Percentiles rank a stretch among this genome's conserved stretches.
These are phyloP conservation scores for Ormyrus labotus DNA, from an alignment of 2,888 invertebrate species.

Conservation along the genomic window DNA sequence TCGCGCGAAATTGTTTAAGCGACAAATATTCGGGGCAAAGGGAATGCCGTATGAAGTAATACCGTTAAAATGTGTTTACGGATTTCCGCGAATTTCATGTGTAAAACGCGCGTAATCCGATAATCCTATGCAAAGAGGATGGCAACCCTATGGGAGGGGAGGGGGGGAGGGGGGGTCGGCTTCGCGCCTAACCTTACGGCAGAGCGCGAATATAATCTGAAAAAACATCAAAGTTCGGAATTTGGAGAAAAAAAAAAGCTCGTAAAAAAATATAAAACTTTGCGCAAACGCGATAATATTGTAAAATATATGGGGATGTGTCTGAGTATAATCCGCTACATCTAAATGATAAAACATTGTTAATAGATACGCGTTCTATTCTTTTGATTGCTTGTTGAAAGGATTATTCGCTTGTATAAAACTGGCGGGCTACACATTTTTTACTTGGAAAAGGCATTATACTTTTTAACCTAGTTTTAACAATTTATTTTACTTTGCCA, in stretches of 20 bases:
- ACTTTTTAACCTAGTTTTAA: too few species aligned
- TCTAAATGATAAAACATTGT: too few species aligned
- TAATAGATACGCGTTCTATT: too few species aligned
- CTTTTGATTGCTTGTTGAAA: too few species aligned
- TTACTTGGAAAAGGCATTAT: too few species aligned
- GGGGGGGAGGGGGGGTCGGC: too few species aligned
- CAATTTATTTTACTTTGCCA: too few species aligned
- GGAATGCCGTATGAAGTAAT: slow-evolving; percentile 30
- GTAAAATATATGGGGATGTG: background rate
- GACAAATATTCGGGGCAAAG: slow-evolving; percentile 24
- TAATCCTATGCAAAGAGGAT: slow-evolving; percentile 57
- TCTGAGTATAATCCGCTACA: too few species aligned
- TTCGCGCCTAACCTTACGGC: slow-evolving; percentile 33
- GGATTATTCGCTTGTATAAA: too few species aligned
- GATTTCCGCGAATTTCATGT: slow-evolving; percentile 45
- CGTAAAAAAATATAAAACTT: too few species aligned
- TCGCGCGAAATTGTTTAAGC: slow-evolving; percentile 3
- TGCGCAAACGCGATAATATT: background rate
- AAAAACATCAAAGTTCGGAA: slow-evolving; percentile 17
- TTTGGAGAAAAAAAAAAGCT: background rate
- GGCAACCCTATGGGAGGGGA: slow-evolving; percentile 19
- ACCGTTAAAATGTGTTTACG: slow-evolving; percentile 54
- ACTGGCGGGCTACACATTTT: too few species aligned
- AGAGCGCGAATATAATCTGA: slow-evolving; percentile 37
- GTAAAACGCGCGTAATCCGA: slow-evolving; percentile 56